These are phyloP conservation scores for Cinclus mexicanus DNA, from an alignment of 2,113 vertebrate genomes.

Conservation along the genomic window DNA sequence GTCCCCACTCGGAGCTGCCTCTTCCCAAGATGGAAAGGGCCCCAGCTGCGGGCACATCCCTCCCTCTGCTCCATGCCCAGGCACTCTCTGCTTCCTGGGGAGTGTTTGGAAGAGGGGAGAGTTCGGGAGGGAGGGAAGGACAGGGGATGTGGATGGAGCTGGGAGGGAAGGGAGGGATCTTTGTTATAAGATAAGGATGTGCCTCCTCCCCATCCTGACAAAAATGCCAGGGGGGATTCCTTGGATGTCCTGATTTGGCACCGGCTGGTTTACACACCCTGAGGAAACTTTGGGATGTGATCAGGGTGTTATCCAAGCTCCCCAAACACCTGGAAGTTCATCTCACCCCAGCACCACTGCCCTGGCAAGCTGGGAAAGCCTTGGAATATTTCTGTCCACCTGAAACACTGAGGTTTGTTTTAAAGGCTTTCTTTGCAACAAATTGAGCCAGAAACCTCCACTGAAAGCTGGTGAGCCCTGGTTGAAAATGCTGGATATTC, in stretches of 20 bases:
- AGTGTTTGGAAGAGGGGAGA: not conserved
- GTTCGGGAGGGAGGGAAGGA: not conserved
- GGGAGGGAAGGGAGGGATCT: accelerated
- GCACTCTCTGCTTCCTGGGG: not conserved
- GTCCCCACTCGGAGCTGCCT: accelerated
- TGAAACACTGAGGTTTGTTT: not conserved
- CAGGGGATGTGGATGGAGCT: not conserved
- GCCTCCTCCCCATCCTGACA: not conserved
- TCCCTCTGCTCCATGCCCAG: not conserved
- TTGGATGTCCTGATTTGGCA: not conserved
- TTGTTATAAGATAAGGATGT: not conserved
- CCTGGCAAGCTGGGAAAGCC: not conserved
- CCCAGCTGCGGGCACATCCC: accelerated
- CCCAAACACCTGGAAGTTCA: not conserved
- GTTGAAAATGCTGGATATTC: not conserved
- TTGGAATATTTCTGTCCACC: not conserved
- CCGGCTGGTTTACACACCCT: accelerated
- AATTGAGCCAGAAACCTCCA: not conserved
- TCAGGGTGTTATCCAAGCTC: not conserved
- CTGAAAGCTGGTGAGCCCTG: not conserved
- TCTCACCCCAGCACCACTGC: not conserved
- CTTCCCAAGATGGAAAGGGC: not conserved
- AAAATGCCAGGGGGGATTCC: not conserved
- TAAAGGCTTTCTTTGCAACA: not conserved
- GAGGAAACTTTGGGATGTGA: not conserved